Percentiles rank a stretch among this genome's conserved stretches.
These are phyloP conservation scores for Heliconius hortense DNA, from an alignment of 2,888 invertebrate genomes.

Conservation along the genomic window DNA sequence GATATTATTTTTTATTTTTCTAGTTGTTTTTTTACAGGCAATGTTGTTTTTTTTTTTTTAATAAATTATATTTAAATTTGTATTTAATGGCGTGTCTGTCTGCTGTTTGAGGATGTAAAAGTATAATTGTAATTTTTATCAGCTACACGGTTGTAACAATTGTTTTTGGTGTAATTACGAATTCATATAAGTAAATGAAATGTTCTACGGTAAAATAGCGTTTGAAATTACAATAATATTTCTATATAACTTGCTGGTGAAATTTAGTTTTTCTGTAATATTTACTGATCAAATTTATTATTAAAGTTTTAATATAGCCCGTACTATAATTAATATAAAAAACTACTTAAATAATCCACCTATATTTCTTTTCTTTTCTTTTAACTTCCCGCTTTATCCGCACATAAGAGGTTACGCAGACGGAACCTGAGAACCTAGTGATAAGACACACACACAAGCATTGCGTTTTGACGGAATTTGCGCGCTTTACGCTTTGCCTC, in stretches of 20 bases:
- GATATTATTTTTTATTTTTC: background rate
- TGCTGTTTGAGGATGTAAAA: background rate
- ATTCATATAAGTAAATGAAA: background rate
- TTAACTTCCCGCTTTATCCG: background rate
- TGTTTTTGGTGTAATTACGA: background rate
- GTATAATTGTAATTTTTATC: slow-evolving; percentile 12
- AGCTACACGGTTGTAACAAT: slow-evolving; percentile 2
- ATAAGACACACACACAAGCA: no score
- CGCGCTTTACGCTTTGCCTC: no score
- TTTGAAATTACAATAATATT: background rate
- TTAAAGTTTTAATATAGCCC: no score
- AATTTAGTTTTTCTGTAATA: no score
- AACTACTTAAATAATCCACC: background rate
- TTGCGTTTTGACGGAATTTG: no score
- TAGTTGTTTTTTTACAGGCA: background rate
- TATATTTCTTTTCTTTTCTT: background rate
- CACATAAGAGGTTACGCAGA: no score
- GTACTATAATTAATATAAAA: background rate
- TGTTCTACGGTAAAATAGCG: background rate
- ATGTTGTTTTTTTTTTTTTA: background rate
- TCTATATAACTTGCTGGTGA: background rate
- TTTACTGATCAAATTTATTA: background rate
- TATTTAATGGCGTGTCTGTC: slow-evolving; percentile 3
- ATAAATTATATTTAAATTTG: background rate
- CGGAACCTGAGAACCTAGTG: background rate